These are phyloP conservation scores for Apamea anceps DNA, from an alignment of 2,888 invertebrate genomes.

Conservation along the genomic window DNA sequence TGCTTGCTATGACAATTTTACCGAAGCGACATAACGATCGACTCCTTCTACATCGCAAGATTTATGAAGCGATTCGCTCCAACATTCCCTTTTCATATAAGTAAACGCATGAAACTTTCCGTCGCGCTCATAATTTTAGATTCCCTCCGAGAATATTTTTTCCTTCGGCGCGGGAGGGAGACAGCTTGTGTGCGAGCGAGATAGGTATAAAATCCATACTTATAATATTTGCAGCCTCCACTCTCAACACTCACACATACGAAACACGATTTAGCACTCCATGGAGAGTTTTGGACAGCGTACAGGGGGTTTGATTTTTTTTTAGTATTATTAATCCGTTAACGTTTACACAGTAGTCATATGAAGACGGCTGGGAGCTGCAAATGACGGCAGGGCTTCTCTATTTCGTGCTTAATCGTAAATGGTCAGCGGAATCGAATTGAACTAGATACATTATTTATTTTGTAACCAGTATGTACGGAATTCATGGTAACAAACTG, in stretches of 20 bases:
- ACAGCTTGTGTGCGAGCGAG: constrained; percentile 76
- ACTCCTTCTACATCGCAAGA: constrained; percentile 78
- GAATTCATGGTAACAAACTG: not conserved
- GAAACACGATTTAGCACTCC: constrained; percentile 86
- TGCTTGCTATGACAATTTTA: constrained; percentile 72
- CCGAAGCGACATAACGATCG: constrained; percentile 78
- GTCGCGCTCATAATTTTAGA: constrained; percentile 86
- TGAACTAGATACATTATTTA: not conserved
- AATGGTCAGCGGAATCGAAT: not conserved
- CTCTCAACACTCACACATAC: constrained; percentile 84
- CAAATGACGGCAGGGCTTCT: not conserved
- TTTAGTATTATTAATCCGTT: not conserved
- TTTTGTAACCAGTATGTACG: not conserved
- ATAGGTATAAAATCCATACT: constrained; percentile 89
- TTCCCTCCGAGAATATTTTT: constrained; percentile 86
- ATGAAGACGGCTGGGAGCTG: not conserved
- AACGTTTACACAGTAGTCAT: too few relatives aligned
- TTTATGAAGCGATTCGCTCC: constrained; percentile 84
- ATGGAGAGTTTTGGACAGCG: constrained; percentile 84
- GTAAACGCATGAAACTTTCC: constrained; percentile 78
- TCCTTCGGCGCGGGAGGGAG: constrained; percentile 80
- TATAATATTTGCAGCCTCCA: constrained; percentile 90
- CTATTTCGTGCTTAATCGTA: not conserved
- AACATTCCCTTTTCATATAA: constrained; percentile 85
- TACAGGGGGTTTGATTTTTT: constrained; percentile 74